Base-by-base conservation (phyloP, 2,888 invertebrate genomes). In the Drymonia ruficornis region DNA sequence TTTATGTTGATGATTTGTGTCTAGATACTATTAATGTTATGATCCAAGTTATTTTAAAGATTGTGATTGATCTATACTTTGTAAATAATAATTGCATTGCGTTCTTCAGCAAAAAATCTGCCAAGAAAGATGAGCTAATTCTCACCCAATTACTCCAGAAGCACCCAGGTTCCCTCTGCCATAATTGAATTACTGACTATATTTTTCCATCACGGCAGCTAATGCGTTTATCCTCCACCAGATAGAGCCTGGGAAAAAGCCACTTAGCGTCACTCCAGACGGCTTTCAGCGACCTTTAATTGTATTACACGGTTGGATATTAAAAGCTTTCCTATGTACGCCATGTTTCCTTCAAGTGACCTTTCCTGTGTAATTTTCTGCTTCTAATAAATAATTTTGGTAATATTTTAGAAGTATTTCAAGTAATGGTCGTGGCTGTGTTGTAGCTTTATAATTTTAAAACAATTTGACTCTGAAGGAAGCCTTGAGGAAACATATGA, bases 281-380 rank as follows among this genome's bases (percentile, higher is more conserved):
- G 66, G 57, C 61, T 52, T 63, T 60, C 65, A 63, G 51, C 67
- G 56, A 65, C 64, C 61, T 55, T 52, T 76, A 78, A 78, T 68
- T 63, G 53, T 63, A 58, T 78, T 78, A 71, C 67, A 49, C 62
- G 31, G 60, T 57, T 57, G 66, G 63, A 61, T 73, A 73, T 72
- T 74, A 72, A 81, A 75, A 79, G 81, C 73, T 71, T 78, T 78
- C 62, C 61, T 63, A 55, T 71, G 64, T 69, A 64, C 49, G 49
- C 38, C 51, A 51, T 57, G 45, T 61, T 48, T 53, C 54, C 50
- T 59, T 36, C 29, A 49, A 49, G 45, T 47, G 53, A 53, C 48
- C 50, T 44, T 44, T 16, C 11, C 5, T 19, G 5, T 40, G 16
- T 40, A 40, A 7, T 16, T 16, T 40, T 40, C 40, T 40, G 40